These are phyloP conservation scores for Saguinus oedipus DNA, from an alignment of 2,797 vertebrate species.

Conservation along the genomic window DNA sequence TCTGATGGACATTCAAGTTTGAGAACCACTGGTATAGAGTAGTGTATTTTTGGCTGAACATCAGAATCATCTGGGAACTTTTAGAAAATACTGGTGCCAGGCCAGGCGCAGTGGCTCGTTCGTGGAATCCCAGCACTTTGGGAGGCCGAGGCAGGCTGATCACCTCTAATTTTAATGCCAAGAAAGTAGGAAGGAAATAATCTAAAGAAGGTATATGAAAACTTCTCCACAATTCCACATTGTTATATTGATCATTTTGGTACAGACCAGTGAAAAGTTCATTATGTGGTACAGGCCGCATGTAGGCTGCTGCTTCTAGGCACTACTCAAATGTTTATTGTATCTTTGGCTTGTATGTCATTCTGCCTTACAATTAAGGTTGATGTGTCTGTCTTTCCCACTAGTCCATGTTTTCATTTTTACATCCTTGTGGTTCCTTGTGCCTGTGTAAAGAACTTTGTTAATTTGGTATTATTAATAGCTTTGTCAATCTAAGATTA, in stretches of 20 bases:
- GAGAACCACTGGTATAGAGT: background rate
- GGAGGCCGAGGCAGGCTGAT: background rate
- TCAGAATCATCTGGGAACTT: background rate
- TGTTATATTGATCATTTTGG: conserved; percentile 11
- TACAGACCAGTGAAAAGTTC: background rate
- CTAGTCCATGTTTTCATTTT: conserved; percentile 22
- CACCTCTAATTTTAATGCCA: conserved; percentile 11
- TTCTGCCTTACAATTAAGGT: conserved; percentile 26
- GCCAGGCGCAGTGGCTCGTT: background rate
- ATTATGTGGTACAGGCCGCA: background rate
- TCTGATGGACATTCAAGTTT: background rate
- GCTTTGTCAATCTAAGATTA: background rate
- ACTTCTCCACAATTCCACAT: background rate
- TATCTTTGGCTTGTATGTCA: background rate
- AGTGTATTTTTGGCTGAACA: background rate
- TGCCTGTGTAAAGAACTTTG: conserved; percentile 4
- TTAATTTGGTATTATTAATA: conserved; percentile 25
- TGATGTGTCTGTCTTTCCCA: background rate
- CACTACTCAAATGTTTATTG: background rate
- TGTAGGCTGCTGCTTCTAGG: background rate
- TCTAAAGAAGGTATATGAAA: background rate
- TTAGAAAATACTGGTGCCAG: background rate
- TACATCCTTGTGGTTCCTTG: background rate
- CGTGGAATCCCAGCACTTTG: background rate
- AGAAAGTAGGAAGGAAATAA: background rate